Conservation (phyloP, 2,113 vertebrate species). For the Phylloscopus trochilus region DNA sequence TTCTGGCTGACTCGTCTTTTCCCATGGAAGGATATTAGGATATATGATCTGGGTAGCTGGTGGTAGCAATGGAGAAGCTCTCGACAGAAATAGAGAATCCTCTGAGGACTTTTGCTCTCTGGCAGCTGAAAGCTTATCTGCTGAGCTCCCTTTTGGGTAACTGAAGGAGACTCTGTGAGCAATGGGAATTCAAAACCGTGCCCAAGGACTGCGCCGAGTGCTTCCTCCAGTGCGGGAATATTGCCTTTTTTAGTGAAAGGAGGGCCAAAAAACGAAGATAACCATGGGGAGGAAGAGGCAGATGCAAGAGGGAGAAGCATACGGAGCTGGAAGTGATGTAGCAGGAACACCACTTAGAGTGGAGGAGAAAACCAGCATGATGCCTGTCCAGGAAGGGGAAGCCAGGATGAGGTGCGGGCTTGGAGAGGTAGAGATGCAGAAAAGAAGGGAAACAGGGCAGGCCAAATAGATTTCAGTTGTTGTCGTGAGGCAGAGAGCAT, state of each 20-base stretch:
- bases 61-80: neutral
- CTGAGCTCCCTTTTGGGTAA: constrained; percentile 35
- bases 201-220: fast-evolving
- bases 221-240: neutral
- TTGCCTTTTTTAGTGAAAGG: neutral
- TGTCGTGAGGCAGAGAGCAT: neutral
- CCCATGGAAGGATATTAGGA: constrained; percentile 5
- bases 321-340: neutral
- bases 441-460: neutral
- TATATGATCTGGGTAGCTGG: neutral
- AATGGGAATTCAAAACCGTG: neutral
- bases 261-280: neutral
- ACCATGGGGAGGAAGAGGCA: neutral
- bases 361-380: fast-evolving
- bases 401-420: neutral
- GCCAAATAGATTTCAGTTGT: neutral
- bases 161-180: neutral
- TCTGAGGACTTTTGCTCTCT: neutral
- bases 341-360: neutral
- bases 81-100: neutral
- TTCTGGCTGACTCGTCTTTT: neutral
- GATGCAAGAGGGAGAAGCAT: neutral
- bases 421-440: neutral
- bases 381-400: neutral
- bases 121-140: constrained; percentile 21